Conservation (phyloP, 2,797 vertebrate genomes). For the Amblyopsis hoosieri region DNA sequence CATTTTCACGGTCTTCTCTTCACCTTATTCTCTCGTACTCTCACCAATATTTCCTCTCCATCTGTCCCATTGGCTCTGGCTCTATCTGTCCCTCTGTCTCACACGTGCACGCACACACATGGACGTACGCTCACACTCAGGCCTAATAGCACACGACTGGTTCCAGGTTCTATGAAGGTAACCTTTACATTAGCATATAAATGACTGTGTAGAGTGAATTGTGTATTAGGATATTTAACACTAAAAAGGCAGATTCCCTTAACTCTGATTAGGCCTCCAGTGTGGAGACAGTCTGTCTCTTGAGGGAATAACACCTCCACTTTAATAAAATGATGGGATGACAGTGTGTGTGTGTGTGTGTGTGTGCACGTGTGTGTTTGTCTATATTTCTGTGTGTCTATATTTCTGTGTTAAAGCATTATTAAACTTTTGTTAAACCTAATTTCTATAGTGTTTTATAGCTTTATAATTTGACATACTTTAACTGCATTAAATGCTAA, state of each 20-base stretch:
- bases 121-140: constrained; percentile 8
- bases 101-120: constrained; percentile 5
- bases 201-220: constrained; percentile 78
- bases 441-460: too few relatives aligned
- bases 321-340: constrained; percentile 74
- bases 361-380: constrained; percentile 16
- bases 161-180: constrained; percentile 69
- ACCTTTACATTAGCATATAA: constrained; percentile 83
- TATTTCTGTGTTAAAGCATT: not conserved
- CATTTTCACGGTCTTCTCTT: constrained; percentile 10
- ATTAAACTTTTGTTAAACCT: too few relatives aligned
- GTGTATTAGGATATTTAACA: constrained; percentile 79
- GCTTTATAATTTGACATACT: too few relatives aligned
- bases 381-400: constrained; percentile 27
- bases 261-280: constrained; percentile 63
- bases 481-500: too few relatives aligned
- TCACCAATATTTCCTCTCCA: constrained; percentile 15
- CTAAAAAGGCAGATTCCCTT: constrained; percentile 71
- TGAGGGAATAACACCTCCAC: constrained; percentile 67
- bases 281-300: constrained; percentile 64
- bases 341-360: constrained; percentile 33
- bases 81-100: constrained; percentile 30
- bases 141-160: constrained; percentile 48
- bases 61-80: not conserved
- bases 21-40: not conserved